Evolutionary conservation across 1,140 invertebrate species (phyloP), one percentile per base, ranked within the genome.

Genomic region (Galleria mellonella): DNA sequence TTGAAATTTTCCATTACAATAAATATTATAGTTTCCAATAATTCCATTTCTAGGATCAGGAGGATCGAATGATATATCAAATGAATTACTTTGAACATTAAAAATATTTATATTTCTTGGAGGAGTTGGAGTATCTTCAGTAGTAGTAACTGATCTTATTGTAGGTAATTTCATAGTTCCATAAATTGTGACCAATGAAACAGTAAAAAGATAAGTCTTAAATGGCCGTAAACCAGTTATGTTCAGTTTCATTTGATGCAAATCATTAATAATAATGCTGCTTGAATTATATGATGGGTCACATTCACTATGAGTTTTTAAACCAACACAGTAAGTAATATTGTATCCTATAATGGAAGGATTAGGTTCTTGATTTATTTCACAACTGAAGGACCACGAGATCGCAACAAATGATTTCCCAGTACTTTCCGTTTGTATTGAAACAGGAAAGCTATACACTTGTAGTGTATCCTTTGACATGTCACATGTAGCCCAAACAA

Each of bases 401-500:
- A 94, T 78, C 55, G 89, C 87, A 10, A 94, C 90, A 47, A 62
- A 88, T 9, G 88, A 85, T 9, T 90, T 88, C 4, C 86, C 88
- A 10, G 89, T 87, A 9, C 70, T 69, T 57, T 89, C 88, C 72
- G 74, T 71, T 12, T 71, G 44, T 30, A 92, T 87, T 75, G 88
- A 88, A 0, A 92, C 88, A 40, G 88, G 89, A 40, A 91, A 91
- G 58, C 92, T 89, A 84, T 92, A 93, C 30, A 89, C 89, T 7
- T 90, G 86, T 32, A 88, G 89, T 61, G 89, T 89, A 54, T 91
- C 89, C 57, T 91, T 89, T n/a, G 92, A 89, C 30, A 93, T 89
- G 2, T 92, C 92, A 74, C 93, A 94, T 1, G 89, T 89, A 6
- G 92, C 91, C 93, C 93, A 94, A 6, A 91, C 83, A 90, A 94